A percentile compares a stretch with the other conserved stretches of the same genome.
Evolutionary conservation across 2,113 vertebrate species (phyloP).

Genomic region (Xyrauchen texanus): DNA sequence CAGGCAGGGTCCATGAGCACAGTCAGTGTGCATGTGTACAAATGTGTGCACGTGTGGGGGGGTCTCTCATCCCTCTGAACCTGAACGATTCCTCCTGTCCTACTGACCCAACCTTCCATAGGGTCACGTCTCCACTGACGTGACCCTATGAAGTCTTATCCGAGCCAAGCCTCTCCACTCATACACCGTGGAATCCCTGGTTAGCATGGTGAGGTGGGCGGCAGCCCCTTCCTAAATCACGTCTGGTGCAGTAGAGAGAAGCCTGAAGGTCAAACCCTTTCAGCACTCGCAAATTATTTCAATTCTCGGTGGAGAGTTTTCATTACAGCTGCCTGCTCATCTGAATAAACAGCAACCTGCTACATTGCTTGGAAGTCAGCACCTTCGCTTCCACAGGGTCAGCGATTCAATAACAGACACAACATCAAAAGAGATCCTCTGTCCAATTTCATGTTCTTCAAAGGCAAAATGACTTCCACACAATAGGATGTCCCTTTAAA

Average conservation of each 20-base stretch:
- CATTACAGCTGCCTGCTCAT: slow-evolving; percentile 54
- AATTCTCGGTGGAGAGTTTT: slow-evolving; percentile 43
- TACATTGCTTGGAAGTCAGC: slow-evolving; percentile 33
- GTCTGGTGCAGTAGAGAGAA: slow-evolving; percentile 6
- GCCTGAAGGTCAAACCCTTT: slow-evolving; percentile 48
- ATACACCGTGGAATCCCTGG: slow-evolving; percentile 42
- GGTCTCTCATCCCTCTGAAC: slow-evolving; percentile 22
- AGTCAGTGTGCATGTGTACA: slow-evolving; percentile 18
- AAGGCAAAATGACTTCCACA: neutral
- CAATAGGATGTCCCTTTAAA: neutral
- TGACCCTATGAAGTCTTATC: slow-evolving; percentile 42
- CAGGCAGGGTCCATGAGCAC: neutral
- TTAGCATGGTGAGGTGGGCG: neutral
- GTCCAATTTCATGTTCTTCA: slow-evolving; percentile 11
- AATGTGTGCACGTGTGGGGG: neutral
- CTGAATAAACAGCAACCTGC: slow-evolving; percentile 42
- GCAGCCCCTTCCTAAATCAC: slow-evolving; percentile 30
- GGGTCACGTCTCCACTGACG: slow-evolving; percentile 31
- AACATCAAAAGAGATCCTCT: slow-evolving; percentile 20
- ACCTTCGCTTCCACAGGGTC: slow-evolving; percentile 19
- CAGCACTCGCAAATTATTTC: slow-evolving; percentile 51
- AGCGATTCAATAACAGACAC: slow-evolving; percentile 28
- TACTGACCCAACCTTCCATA: slow-evolving; percentile 32
- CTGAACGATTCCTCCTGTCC: slow-evolving; percentile 28
- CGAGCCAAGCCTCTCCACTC: slow-evolving; percentile 11